Conservation (phyloP, 2,888 invertebrate species). For the Geotrupes spiniger region DNA sequence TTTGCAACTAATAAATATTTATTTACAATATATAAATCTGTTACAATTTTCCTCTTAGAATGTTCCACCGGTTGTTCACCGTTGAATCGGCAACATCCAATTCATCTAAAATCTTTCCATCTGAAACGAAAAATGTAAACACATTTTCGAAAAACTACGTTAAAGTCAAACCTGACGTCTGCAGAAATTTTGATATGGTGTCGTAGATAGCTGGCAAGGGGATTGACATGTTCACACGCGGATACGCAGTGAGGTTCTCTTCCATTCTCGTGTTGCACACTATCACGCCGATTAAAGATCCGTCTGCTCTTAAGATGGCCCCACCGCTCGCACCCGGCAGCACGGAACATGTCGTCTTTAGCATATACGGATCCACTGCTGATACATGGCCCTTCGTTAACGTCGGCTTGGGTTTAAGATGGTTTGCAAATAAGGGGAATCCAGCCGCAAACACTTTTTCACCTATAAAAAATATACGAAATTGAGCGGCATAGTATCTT, state of each 20-base stretch:
- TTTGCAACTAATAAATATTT: no score
- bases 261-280: conserved; percentile 19
- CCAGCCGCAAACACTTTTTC: conserved; percentile 18
- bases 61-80: no score
- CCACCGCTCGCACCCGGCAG: conserved; percentile 26
- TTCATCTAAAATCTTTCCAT: no score
- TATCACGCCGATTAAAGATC: conserved; percentile 21
- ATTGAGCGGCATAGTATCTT: neutral
- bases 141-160: no score
- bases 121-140: no score
- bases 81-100: no score
- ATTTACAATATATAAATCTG: no score
- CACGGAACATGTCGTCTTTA: conserved; percentile 23
- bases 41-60: no score
- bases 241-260: conserved; percentile 11
- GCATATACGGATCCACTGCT: conserved; percentile 10
- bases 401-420: conserved; percentile 16
- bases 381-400: conserved; percentile 23
- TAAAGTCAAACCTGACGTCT: conserved; percentile 20
- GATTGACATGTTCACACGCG: conserved; percentile 23
- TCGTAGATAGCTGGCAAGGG: conserved; percentile 13
- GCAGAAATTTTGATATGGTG: conserved; percentile 8
- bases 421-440: conserved; percentile 17
- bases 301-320: conserved; percentile 18
- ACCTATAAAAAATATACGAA: conserved; percentile 6